Base-by-base conservation (phyloP, 2,797 vertebrate genomes). In the Vireo griseus region DNA sequence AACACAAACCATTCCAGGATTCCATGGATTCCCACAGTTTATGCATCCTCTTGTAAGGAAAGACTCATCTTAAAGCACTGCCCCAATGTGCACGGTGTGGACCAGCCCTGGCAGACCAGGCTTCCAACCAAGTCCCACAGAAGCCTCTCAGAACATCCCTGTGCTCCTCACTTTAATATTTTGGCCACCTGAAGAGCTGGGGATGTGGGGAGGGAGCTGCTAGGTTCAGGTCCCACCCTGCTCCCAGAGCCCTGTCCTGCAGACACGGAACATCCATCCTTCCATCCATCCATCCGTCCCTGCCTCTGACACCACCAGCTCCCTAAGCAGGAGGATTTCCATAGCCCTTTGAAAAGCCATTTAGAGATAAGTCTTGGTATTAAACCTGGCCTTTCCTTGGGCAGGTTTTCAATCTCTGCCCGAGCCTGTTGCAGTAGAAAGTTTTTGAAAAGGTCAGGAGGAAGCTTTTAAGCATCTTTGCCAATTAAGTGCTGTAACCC, bases 291-390 rank as follows among this genome's bases (percentile, higher is more conserved):
- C 58, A 11, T 76, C 47, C 58, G 8, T 76, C 55, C 67, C 62
- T 31, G 29, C 3, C 4, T 71, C 55, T 5, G 8, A 33, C 42
- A 33, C 29, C 1, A 1, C 25, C 5, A 0, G 28, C 88, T 94
- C 78, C 78, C 69, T 68, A 42, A 92, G 93, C 90, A 71, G 84
- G 50, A 20, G 87, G 95, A 94, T 93, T 96, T 93, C 80, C 77
- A 72, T 57, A 96, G 91, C 92, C 91, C 95, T 97, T 97, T 96
- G 95, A 96, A 97, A 95, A 96, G 91, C 96, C 95, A 96, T 96
- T 96, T 95, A 55, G 87, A 94, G 95, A 88, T 96, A 94, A 97
- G 88, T 87, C 92, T 93, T 11, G 93, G 92, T 83, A 96, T 97
- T 97, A 97, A 95, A 78, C 81, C 90, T 78, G 94, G 82, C 79